Evolutionary conservation across 35 echinoderm and acorn worm genomes (phyloP), one percentile per base, ranked within the genome.

Genomic region (Chiridota heheva): DNA sequence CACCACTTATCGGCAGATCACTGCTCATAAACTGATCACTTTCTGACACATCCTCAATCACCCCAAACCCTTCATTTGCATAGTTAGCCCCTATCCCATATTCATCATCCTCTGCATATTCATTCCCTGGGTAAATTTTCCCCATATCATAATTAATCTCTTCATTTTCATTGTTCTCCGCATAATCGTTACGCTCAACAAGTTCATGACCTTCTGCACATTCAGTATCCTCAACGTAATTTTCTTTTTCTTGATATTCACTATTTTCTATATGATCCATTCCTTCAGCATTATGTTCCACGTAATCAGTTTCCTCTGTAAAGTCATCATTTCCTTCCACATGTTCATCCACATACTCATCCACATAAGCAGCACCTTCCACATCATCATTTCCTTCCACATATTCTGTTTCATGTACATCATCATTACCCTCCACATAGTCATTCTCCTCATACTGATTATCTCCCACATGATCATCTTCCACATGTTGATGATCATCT

Each of bases 71-170:
- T n/a, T 78, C 75, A 62, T 62, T 78, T 60, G 53, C 75, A 78
- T 78, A 78, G 75, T 60, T 59, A 6, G 40, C 75, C 38, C 62
- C 51, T n/a, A n/a, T n/a, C 34, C 42, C 62, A 27, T 78, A 78
- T 60, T 49, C 49, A 78, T 78, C 75, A 62, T 78, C 75, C 55
- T 78, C 75, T 60, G 75, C 58, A 62, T 78, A 78, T 62, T 78
- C 75, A 62, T 78, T 74, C 32, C 26, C 33, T n/a, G 34, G 31
- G 48, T 43, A 44, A n/a, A 36, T 45, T 20, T 68, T 40, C 40
- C 69, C 71, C 22, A 46, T 44, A 44, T 66, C 63, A 15, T 42
- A 35, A 34, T 89, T 69, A 67, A 45, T 26, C 7, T 81, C 76
- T 25, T 40, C 55, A n/a, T 73, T 32, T 29, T 29, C 3, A 28